phyloP scores from a whole-genome alignment of 2,888 invertebrate species.

The Epirrhoe tristata region DNA sequence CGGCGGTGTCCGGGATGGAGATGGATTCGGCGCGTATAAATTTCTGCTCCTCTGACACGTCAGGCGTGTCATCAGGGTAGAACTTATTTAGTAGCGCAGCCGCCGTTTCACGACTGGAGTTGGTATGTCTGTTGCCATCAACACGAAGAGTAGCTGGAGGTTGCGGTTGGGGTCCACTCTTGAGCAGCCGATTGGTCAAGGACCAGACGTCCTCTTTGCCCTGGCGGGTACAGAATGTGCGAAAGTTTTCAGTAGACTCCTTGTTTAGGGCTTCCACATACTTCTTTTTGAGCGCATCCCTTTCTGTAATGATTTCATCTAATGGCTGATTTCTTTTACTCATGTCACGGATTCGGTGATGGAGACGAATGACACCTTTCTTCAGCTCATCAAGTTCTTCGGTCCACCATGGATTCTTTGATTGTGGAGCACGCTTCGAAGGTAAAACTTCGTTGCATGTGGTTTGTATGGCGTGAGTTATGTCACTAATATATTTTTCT shows the following conservation, averaged over 20 bases:
- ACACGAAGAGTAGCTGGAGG: neutral
- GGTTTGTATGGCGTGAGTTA: neutral
- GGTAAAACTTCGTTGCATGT: neutral
- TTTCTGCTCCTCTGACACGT: neutral
- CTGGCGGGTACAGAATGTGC: neutral
- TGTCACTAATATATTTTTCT: neutral
- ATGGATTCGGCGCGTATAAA: neutral
- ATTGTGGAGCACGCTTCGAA: neutral
- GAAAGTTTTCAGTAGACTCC: neutral
- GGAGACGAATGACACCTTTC: neutral
- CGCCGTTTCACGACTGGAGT: neutral
- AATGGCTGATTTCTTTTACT: neutral
- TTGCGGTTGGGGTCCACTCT: neutral
- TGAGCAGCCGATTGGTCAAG: neutral
- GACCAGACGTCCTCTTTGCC: neutral
- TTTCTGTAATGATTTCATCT: neutral
- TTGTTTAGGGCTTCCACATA: neutral
- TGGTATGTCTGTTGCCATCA: neutral
- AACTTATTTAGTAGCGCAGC: neutral
- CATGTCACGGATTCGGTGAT: neutral
- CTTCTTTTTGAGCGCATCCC: neutral
- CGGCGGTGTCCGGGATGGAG: neutral
- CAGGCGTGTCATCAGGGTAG: neutral
- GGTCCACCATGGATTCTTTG: neutral
- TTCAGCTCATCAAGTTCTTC: neutral